Base-by-base conservation (phyloP, 2,888 invertebrate species). In the Horisme vitalbata region DNA sequence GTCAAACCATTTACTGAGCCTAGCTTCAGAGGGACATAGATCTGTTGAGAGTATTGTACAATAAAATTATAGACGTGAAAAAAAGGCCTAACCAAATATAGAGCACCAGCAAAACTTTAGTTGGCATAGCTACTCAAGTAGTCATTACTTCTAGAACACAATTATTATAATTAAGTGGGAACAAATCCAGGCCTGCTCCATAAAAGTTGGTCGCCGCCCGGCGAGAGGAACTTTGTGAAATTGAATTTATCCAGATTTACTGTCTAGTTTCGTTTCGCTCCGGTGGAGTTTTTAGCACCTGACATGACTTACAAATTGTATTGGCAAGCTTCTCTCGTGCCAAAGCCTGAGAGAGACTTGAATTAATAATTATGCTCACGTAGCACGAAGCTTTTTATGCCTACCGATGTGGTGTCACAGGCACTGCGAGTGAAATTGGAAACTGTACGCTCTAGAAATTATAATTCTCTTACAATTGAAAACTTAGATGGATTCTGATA, bases 271-370 rank as follows among this genome's bases (percentile, higher is more conserved):
- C 73, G 71, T 67, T 73, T 67, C 67, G 65, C 63, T 66, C 53
- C 66, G 57, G 65, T 54, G 63, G 70, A 79, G 74, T 79, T 80
- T 80, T 81, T 79, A 77, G 75, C 79, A 85, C 83, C 85, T 85
- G 84, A 83, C 80, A 62, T 68, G 82, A 82, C 78, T 83, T 75
- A 76, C 72, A 78, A 81, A 76, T 74, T 75, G 74, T 77, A 75
- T 73, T 73, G 75, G 72, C 75, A 65, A 72, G 71, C 65, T 68
- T 52, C 61, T 62, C 14, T 21, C 57, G 65, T 62, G 64, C 68
- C 58, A 69, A 65, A 56, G 51, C 52, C 57, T 56, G 64, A 60
- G 58, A 47, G 52, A 45, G 59, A 41, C 63, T 52, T 67, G 70
- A 71, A 73, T 74, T 71, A 75, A 65, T 71, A 59, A 73, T 68